Percentiles rank a stretch among this genome's conserved stretches.
phyloP scores from a whole-genome alignment of 2,888 invertebrate species.

The Eupithecia pulchellata region DNA sequence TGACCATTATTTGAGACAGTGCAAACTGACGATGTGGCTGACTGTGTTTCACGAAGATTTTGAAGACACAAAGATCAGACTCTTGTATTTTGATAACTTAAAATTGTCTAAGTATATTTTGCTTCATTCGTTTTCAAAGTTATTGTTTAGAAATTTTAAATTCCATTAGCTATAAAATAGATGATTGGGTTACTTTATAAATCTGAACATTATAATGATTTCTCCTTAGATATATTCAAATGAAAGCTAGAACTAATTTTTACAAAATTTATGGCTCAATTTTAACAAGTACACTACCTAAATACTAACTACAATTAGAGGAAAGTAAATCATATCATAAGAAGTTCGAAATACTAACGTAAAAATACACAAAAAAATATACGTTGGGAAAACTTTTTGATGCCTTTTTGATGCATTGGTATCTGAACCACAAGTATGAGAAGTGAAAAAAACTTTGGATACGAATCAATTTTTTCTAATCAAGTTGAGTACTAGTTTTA shows the following conservation, averaged over 20 bases:
- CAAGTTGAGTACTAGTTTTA: neutral
- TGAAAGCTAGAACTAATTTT: slow-evolving; percentile 24
- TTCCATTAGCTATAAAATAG: neutral
- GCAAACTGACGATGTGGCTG: neutral
- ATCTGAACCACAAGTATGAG: no score
- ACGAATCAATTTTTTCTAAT: no score
- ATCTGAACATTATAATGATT: neutral
- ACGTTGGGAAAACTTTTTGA: no score
- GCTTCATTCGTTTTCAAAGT: neutral
- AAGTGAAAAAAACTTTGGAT: no score
- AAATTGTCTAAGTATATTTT: neutral
- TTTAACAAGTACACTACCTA: slow-evolving; percentile 40
- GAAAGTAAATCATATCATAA: neutral
- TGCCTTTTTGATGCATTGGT: no score
- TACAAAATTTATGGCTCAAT: slow-evolving; percentile 38
- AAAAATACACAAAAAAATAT: neutral
- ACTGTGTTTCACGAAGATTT: neutral
- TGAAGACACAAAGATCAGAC: neutral
- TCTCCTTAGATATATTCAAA: slow-evolving; percentile 11
- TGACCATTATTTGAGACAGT: neutral
- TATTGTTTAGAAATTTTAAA: neutral
- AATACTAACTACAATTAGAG: neutral
- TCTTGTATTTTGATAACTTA: neutral
- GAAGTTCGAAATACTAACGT: neutral
- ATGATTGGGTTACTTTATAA: neutral